Evolutionary conservation across 1,140 invertebrate species (phyloP), one percentile per base, ranked within the genome.

Genomic region (Doryteuthis pealeii): DNA sequence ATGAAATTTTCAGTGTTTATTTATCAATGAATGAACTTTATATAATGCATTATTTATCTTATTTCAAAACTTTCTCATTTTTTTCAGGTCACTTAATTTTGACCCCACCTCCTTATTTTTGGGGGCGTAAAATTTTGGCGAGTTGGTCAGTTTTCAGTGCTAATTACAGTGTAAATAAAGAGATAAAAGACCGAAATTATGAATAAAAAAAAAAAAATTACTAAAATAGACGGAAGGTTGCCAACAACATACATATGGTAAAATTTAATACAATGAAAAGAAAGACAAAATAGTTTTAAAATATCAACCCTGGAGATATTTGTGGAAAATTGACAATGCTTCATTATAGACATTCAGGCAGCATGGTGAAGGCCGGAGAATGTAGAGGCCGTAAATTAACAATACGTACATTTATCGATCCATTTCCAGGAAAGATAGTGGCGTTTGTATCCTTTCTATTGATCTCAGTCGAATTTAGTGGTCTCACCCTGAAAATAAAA

Each of bases 401-500:
- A 33, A 49, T 31, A 74, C 76, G 76, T 78, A 86, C 85, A 78
- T 79, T 77, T 35, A 85, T 73, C 73, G 80, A 78, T 15, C 84
- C 84, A 33, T 81, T 78, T 28, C 84, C 85, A 70, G 84, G 82
- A 72, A 85, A 85, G 1, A 77, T 74, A 15, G 76, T 75, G n/a
- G 74, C 73, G 71, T 80, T 78, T 18, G 70, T 71, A 74, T 87
- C 86, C 69, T 79, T 82, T 76, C 82, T 81, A 18, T 70, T 73
- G 14, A 69, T 76, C 45, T 87, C 85, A 45, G 81, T 78, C 12
- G 69, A 71, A 73, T 85, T 86, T 18, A 84, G 71, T 32, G 85
- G 85, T 49, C 86, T 73, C 28, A 86, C 82, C 75, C 86, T 87
- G 80, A 18, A 80, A 77, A 73, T n/a, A 32, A 70, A 72, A 71